These are phyloP conservation scores for Calliphora vomitoria DNA, from an alignment of 2,888 invertebrate species.

Conservation along the genomic window DNA sequence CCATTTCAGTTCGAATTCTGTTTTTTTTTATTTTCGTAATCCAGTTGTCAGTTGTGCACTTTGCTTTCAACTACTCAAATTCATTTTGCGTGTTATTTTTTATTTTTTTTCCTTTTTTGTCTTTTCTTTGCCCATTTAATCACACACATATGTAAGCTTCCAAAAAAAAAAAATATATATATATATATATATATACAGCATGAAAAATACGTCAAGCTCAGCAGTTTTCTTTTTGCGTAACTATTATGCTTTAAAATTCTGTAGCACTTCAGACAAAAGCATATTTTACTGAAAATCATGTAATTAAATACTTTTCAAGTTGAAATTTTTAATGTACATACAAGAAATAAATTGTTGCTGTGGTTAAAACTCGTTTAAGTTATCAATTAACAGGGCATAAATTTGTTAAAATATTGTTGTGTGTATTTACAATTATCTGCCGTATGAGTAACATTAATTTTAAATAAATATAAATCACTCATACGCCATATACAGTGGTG, in stretches of 20 bases:
- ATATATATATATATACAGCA: not conserved
- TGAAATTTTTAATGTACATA: not conserved
- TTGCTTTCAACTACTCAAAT: conserved; percentile 36
- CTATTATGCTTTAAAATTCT: too few relatives aligned
- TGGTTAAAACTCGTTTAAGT: too few relatives aligned
- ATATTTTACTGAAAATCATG: conserved; percentile 21
- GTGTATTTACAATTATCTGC: not conserved
- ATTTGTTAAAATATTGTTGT: too few relatives aligned
- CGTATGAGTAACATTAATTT: not conserved
- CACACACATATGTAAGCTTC: conserved; percentile 2
- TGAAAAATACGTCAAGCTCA: not conserved
- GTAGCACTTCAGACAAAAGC: not conserved
- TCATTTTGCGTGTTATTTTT: conserved; percentile 1
- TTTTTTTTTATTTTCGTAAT: conserved; percentile 8
- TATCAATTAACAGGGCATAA: too few relatives aligned
- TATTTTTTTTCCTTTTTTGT: not conserved
- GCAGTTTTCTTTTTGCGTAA: not conserved
- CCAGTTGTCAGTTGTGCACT: conserved; percentile 8
- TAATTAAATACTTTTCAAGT: not conserved
- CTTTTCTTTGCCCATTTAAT: conserved; percentile 1
- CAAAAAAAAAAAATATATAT: too few relatives aligned
- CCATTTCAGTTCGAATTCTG: too few relatives aligned
- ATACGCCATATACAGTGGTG: not conserved
- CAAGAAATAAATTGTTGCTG: too few relatives aligned
- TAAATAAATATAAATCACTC: not conserved